These are phyloP conservation scores for Lycia hirtaria DNA, from an alignment of 2,888 invertebrate genomes.

Conservation along the genomic window DNA sequence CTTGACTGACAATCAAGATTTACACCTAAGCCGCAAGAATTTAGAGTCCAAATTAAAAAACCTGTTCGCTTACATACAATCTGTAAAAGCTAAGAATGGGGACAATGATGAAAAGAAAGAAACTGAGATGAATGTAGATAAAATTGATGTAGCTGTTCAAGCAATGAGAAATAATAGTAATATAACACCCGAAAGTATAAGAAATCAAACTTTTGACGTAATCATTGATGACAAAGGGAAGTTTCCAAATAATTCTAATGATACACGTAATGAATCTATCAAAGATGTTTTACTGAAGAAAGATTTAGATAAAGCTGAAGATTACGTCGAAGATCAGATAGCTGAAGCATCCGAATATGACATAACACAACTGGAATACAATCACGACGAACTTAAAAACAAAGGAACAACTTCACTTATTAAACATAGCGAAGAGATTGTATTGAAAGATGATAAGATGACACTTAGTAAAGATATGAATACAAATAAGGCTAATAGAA, in stretches of 20 bases:
- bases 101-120: constrained; percentile 7
- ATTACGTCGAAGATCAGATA: constrained; percentile 33
- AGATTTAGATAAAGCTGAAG: neutral
- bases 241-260: neutral
- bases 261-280: neutral
- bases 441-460: constrained; percentile 8
- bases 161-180: neutral
- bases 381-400: constrained; percentile 10
- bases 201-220: neutral
- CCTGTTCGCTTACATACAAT: constrained; percentile 33
- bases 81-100: constrained; percentile 23
- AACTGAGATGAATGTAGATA: neutral
- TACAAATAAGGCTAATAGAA: neutral
- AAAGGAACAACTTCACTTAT: constrained; percentile 20
- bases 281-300: constrained; percentile 10
- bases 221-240: neutral
- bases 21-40: constrained; percentile 24
- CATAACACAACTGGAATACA: constrained; percentile 6
- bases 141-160: neutral
- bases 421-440: constrained; percentile 1
- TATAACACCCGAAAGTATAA: neutral
- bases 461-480: neutral
- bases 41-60: constrained; percentile 35
- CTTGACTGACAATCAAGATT: constrained; percentile 39
- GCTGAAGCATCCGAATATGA: constrained; percentile 31